A percentile compares a stretch with the other conserved stretches of the same genome.
Conservation (phyloP, 1,140 invertebrate species). For the Diabrotica undecimpunctata region DNA sequence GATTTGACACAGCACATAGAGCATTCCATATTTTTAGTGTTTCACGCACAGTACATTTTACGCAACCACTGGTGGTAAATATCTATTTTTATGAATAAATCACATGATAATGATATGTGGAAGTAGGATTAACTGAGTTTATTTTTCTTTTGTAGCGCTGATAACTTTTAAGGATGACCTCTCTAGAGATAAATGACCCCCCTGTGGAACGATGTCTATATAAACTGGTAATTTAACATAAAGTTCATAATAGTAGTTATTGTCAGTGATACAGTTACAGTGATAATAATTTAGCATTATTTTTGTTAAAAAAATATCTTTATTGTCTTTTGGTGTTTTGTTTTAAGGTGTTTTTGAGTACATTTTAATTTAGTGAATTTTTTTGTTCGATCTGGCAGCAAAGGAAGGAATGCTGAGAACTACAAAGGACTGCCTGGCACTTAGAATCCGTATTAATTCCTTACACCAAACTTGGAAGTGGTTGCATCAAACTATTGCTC, state of each 20-base stretch:
- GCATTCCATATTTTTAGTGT: too few species aligned
- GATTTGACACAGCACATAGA: too few species aligned
- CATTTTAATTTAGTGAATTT: conserved; percentile 11
- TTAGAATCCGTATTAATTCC: conserved; percentile 76
- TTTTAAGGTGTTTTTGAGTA: neutral
- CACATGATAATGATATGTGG: conserved; percentile 27
- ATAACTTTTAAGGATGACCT: conserved; percentile 26
- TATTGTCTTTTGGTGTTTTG: neutral
- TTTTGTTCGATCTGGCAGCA: conserved; percentile 40
- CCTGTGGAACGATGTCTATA: conserved; percentile 22
- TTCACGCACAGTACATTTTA: neutral
- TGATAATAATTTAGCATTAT: conserved; percentile 1
- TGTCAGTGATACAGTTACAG: conserved; percentile 7
- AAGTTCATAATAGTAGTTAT: neutral
- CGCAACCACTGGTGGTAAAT: neutral
- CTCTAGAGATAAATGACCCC: conserved; percentile 30
- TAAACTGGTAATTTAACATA: conserved; percentile 29
- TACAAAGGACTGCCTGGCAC: conserved; percentile 78
- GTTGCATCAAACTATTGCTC: conserved; percentile 80
- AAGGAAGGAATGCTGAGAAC: conserved; percentile 76
- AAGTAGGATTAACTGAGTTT: conserved; percentile 21
- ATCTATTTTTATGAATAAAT: conserved; percentile 9
- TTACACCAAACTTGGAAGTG: conserved; percentile 90
- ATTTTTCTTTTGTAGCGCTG: conserved; percentile 29
- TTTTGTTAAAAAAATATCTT: neutral